Evolutionary conservation across 2,113 vertebrate species (phyloP).

Genomic region (Anser brachyrhynchus): DNA sequence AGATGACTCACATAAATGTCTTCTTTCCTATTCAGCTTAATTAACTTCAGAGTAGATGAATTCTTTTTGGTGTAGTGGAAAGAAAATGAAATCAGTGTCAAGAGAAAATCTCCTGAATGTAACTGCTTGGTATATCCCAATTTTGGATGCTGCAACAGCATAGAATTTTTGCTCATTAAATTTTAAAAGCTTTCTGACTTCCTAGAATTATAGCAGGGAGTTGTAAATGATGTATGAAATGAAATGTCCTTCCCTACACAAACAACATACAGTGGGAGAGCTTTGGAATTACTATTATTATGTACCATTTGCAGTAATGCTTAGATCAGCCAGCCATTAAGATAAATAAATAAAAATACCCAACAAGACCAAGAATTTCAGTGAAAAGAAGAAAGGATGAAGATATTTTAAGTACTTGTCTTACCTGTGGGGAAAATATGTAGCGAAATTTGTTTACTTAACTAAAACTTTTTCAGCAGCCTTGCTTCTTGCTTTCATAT

Average conservation of each 20-base stretch:
- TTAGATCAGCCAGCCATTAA: constrained; percentile 41
- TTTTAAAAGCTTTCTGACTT: constrained; percentile 62
- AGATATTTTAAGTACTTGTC: background rate
- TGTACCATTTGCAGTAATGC: constrained; percentile 27
- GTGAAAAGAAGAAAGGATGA: background rate
- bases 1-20: constrained; percentile 47
- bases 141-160: constrained; percentile 9
- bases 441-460: background rate
- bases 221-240: constrained; percentile 63
- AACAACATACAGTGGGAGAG: background rate
- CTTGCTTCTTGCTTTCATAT: background rate
- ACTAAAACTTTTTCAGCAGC: background rate
- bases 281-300: constrained; percentile 47
- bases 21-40: constrained; percentile 51
- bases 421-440: background rate
- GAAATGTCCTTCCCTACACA: constrained; percentile 34
- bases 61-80: constrained; percentile 42
- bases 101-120: background rate
- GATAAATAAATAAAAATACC: constrained; percentile 52
- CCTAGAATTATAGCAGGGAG: constrained; percentile 30
- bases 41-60: constrained; percentile 54
- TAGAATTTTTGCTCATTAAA: constrained; percentile 54
- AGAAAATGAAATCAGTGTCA: constrained; percentile 39
- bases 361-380: background rate
- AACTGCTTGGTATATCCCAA: background rate